Percentiles rank a stretch among this genome's conserved stretches.
Conservation (phyloP, 2,797 vertebrate genomes). For the Benthosema pterotum region DNA sequence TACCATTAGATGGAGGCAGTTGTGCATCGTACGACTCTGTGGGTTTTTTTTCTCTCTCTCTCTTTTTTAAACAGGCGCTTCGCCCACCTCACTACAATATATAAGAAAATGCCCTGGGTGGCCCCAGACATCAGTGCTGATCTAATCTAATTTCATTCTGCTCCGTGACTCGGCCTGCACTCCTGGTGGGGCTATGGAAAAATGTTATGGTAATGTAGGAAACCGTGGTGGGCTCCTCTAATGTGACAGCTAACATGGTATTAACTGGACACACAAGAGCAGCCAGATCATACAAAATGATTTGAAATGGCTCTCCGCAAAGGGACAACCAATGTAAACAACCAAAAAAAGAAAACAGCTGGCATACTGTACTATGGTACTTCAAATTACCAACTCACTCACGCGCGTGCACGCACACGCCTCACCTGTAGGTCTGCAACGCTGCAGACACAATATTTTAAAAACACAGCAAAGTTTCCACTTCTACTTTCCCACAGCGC, state of each 20-base stretch:
- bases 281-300: slow-evolving; percentile 39
- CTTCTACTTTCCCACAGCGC: neutral
- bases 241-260: slow-evolving; percentile 73
- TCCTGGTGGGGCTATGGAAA: slow-evolving; percentile 62
- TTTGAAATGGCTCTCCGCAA: slow-evolving; percentile 22
- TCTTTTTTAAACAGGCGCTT: slow-evolving; percentile 50
- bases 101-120: slow-evolving; percentile 70
- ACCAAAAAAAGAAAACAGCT: slow-evolving; percentile 22
- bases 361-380: neutral
- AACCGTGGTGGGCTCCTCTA: slow-evolving; percentile 70
- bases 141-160: slow-evolving; percentile 77
- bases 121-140: slow-evolving; percentile 68
- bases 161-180: slow-evolving; percentile 59
- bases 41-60: too few species aligned
- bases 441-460: neutral
- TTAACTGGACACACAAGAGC: slow-evolving; percentile 51
- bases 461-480: neutral
- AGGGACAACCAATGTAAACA: slow-evolving; percentile 5
- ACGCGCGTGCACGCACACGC: neutral
- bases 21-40: slow-evolving; percentile 55
- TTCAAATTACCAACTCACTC: neutral
- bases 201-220: slow-evolving; percentile 68
- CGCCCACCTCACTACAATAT: slow-evolving; percentile 60
- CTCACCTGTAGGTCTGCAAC: neutral
- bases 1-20: slow-evolving; percentile 73